Conservation (phyloP, 2,888 invertebrate species). For the Coleophora flavipennella region DNA sequence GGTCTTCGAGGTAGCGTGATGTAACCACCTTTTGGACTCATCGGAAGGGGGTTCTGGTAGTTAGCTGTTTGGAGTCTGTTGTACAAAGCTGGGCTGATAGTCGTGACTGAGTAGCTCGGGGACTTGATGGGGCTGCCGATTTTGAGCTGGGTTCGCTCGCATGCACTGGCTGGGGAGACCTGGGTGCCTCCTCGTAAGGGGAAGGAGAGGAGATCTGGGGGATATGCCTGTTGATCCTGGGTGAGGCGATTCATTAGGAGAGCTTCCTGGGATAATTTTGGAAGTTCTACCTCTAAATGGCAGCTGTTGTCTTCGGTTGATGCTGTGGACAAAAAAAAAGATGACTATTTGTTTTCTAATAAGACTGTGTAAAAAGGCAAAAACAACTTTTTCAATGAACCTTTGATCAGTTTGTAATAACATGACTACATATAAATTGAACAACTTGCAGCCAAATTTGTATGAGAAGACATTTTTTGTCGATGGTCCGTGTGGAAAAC, state of each 20-base stretch:
- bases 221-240: conserved; percentile 76
- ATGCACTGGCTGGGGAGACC: conserved; percentile 64
- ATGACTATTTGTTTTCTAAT: not conserved
- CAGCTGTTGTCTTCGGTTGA: conserved; percentile 76
- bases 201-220: conserved; percentile 87
- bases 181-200: conserved; percentile 67
- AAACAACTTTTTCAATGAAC: too few relatives aligned
- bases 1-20: conserved; percentile 90
- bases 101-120: conserved; percentile 43
- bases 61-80: conserved; percentile 76
- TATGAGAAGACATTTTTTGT: too few relatives aligned
- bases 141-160: conserved; percentile 17
- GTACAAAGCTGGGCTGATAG: conserved; percentile 40
- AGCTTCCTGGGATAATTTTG: conserved; percentile 64
- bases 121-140: conserved; percentile 52
- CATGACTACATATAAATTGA: too few relatives aligned
- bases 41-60: conserved; percentile 67
- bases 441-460: too few relatives aligned
- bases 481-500: too few relatives aligned
- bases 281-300: conserved; percentile 72
- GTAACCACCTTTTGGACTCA: conserved; percentile 83
- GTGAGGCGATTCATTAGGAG: conserved; percentile 54
- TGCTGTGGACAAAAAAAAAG: conserved; percentile 41
- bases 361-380: too few relatives aligned
- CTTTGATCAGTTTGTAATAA: too few relatives aligned